Percentiles rank a stretch among this genome's conserved stretches.
phyloP scores from a whole-genome alignment of 2,888 invertebrate genomes.

The Hetaerina titia region DNA sequence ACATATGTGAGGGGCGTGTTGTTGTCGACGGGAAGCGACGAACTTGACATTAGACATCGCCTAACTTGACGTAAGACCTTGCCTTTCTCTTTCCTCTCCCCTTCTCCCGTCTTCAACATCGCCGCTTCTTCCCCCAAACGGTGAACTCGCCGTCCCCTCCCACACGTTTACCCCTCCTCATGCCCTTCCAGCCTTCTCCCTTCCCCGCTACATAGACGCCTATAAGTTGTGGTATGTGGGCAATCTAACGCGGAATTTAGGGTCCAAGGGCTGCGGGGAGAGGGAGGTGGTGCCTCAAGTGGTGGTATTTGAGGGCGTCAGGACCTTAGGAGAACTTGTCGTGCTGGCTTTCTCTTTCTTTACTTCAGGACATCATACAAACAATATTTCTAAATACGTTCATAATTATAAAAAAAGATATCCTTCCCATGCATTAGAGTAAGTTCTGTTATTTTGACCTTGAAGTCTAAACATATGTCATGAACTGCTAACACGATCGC shows the following conservation, averaged over 20 bases:
- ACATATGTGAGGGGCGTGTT: too few species aligned
- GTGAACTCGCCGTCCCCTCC: not conserved
- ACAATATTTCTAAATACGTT: too few species aligned
- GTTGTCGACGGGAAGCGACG: too few species aligned
- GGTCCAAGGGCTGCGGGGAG: not conserved
- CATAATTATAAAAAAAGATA: too few species aligned
- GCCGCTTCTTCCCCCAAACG: not conserved
- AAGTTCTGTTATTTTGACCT: too few species aligned
- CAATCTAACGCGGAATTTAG: conserved; percentile 65
- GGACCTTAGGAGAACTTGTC: too few species aligned
- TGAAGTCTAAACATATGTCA: too few species aligned
- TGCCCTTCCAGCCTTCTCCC: not conserved
- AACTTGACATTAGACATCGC: not conserved
- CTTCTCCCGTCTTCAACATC: not conserved
- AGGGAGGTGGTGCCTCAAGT: not conserved
- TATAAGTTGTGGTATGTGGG: conserved; percentile 64
- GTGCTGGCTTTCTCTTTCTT: too few species aligned
- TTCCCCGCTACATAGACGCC: not conserved
- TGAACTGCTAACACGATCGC: too few species aligned
- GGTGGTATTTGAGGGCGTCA: too few species aligned
- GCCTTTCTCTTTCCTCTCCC: not conserved
- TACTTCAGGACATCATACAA: too few species aligned
- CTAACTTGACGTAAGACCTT: not conserved
- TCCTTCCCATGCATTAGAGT: too few species aligned
- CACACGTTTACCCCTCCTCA: not conserved